Evolutionary conservation across 2,888 invertebrate species (phyloP).

Genomic region (Erebia palarica): DNA sequence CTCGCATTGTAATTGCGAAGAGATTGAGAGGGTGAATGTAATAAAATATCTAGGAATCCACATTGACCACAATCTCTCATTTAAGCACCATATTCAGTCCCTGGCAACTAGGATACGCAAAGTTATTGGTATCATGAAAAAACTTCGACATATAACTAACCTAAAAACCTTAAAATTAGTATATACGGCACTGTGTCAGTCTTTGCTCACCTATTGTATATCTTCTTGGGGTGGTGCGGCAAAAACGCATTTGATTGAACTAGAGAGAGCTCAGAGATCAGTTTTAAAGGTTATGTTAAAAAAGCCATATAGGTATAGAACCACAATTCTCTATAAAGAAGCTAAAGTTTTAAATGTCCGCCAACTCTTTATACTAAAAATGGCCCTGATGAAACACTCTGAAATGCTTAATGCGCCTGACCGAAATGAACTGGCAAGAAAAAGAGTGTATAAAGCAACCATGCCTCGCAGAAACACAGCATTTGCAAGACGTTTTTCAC

Average conservation of each 20-base stretch:
- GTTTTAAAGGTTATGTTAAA: slow-evolving; percentile 24
- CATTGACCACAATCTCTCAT: slow-evolving; percentile 20
- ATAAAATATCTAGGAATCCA: slow-evolving; percentile 23
- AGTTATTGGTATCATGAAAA: slow-evolving; percentile 19
- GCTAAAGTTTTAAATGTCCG: slow-evolving; percentile 19
- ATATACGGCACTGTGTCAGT: slow-evolving; percentile 20
- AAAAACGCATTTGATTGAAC: slow-evolving; percentile 11
- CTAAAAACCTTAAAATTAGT: slow-evolving; percentile 6
- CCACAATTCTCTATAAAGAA: slow-evolving; percentile 18
- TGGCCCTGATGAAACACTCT: not conserved
- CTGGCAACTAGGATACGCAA: slow-evolving; percentile 18
- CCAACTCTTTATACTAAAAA: slow-evolving; percentile 8
- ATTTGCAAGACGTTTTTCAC: not conserved
- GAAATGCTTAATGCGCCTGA: not conserved
- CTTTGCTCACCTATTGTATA: slow-evolving; percentile 23
- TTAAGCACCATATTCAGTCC: slow-evolving; percentile 18
- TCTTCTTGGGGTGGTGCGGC: slow-evolving; percentile 25
- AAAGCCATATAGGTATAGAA: slow-evolving; percentile 15
- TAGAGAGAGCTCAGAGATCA: not conserved
- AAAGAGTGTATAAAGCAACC: not conserved
- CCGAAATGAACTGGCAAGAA: not conserved
- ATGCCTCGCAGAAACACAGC: not conserved
- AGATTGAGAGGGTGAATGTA: not conserved
- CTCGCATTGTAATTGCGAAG: not conserved
- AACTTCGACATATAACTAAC: slow-evolving; percentile 9